A percentile compares a stretch with the other conserved stretches of the same genome.
Conservation (phyloP, 2,888 invertebrate genomes). For the Tenodera sinensis region DNA sequence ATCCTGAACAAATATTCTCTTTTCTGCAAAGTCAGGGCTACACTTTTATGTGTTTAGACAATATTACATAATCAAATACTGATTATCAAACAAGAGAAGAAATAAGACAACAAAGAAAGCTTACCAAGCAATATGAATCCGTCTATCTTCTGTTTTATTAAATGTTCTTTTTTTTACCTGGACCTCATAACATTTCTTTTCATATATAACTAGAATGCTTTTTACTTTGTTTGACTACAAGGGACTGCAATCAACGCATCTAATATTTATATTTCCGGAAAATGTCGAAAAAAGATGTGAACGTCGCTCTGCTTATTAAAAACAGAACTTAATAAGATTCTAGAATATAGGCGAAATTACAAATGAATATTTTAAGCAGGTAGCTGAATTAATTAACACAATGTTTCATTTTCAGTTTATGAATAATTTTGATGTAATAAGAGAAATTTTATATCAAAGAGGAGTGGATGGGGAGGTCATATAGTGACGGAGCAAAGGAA, state of each 20-base stretch:
- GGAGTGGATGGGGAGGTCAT: background rate
- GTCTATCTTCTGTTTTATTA: background rate
- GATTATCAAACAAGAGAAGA: background rate
- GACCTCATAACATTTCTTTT: background rate
- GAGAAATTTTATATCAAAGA: background rate
- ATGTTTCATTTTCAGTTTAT: constrained; percentile 12
- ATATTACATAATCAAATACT: background rate
- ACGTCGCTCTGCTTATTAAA: background rate
- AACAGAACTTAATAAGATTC: background rate
- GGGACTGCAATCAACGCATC: background rate
- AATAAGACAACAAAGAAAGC: background rate
- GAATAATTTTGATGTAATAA: constrained; percentile 11
- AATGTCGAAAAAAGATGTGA: background rate
- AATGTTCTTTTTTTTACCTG: background rate
- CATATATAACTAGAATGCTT: background rate
- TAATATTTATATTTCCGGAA: background rate
- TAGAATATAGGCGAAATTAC: background rate
- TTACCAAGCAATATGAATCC: background rate
- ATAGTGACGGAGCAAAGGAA: background rate
- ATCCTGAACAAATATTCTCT: too few species aligned
- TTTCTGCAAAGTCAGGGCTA: too few species aligned
- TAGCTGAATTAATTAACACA: constrained; percentile 12
- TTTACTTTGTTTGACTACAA: background rate
- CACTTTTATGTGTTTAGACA: too few species aligned
- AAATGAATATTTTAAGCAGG: constrained; percentile 11